Evolutionary conservation across 2,113 vertebrate genomes (phyloP), one percentile per base, ranked within the genome.

Genomic region (Calidris pugnax): DNA sequence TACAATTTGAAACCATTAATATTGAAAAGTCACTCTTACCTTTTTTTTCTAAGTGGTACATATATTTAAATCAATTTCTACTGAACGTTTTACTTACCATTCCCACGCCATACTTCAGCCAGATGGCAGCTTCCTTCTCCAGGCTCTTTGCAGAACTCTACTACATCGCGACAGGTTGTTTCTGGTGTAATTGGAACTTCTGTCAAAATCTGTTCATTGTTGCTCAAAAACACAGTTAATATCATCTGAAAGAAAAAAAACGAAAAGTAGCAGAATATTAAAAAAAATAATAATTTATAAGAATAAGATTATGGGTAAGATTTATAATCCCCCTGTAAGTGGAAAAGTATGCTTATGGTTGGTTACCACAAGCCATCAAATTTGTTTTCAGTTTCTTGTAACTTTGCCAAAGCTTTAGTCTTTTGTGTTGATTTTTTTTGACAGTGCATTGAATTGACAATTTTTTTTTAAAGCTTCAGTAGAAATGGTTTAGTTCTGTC

Each of bases 121-220:
- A 99, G 97, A 97, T 99, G 99, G 95, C 99, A 99, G 78, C 98
- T 98, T 35, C 98, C 98, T 97, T 99, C 99, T 32, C 99, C 99
- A 16, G 99, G 99, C 95, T 99, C 99, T 94, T 99, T 99, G 98
- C 99, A 99, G 98, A 99, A 99, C 82, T 99, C 99, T 39, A 99
- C 99, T 63, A 99, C 99, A 95, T 99, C 99, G 4, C 98, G 97
- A 94, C 99, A 99, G 59, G 98, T 98, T 93, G 99, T 99, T 97
- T 99, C 99, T 35, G 99, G 99, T 85, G 99, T 99, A 92, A 99
- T 97, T 67, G 99, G 99, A 95, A 99, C 99, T 98, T 99, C 99
- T 6, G 99, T 99, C 73, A 99, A 98, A 98, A 99, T 98, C 98
- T 99, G 99, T 90, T 99, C 99, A 76, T 99, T 99, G 98, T 99